A percentile compares a stretch with the other conserved stretches of the same genome.
These are phyloP conservation scores for Boulengeromyrus knoepffleri DNA, from an alignment of 2,113 vertebrate genomes.

Conservation along the genomic window DNA sequence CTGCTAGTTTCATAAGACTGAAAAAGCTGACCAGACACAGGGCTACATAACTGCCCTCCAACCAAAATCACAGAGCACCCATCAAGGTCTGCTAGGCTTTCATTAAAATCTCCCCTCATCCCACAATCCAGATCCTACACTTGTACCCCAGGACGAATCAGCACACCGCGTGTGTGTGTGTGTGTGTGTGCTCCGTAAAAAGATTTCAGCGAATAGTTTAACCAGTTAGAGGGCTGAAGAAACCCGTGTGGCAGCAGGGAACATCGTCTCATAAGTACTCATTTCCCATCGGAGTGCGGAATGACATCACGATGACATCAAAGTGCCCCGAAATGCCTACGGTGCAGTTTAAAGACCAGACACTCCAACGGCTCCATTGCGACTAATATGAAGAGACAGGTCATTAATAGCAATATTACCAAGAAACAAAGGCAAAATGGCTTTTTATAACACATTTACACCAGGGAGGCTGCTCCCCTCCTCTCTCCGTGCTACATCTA, in stretches of 20 bases:
- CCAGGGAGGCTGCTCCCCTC: neutral
- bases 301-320: neutral
- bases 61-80: neutral
- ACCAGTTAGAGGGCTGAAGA: neutral
- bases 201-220: neutral
- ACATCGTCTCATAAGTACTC: neutral
- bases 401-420: slow-evolving; percentile 16
- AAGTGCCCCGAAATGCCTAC: neutral
- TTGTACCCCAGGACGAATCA: neutral
- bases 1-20: neutral
- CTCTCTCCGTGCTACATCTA: neutral
- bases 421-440: slow-evolving; percentile 15
- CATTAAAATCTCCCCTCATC: neutral
- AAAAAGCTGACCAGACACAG: neutral
- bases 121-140: neutral
- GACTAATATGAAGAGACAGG: slow-evolving; percentile 21
- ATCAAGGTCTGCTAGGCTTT: neutral
- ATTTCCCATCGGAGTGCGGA: neutral
- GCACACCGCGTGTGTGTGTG: neutral
- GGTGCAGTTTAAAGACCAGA: neutral
- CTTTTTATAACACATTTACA: slow-evolving; percentile 23
- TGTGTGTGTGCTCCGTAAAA: neutral
- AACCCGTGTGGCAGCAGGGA: neutral
- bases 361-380: neutral
- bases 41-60: neutral